phyloP scores from a whole-genome alignment of 2,797 vertebrate species.

The Luscinia megarhynchos region DNA sequence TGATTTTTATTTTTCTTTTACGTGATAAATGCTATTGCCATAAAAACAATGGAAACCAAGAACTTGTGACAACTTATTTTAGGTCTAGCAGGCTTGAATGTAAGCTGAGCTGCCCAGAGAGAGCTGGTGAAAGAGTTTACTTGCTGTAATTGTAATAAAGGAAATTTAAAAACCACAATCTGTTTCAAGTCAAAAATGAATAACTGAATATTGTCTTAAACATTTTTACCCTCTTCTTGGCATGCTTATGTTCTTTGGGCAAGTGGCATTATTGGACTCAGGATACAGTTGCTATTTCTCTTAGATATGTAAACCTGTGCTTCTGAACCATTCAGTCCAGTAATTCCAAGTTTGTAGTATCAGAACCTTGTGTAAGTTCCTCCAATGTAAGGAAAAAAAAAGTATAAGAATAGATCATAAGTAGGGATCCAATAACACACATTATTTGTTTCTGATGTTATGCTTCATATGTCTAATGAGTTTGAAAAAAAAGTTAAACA shows the following conservation, averaged over 20 bases:
- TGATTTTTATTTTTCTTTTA: background rate
- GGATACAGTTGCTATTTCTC: conserved; percentile 11
- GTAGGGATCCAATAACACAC: background rate
- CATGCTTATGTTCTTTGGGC: conserved; percentile 20
- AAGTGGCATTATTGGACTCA: conserved; percentile 1
- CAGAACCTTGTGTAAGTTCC: conserved; percentile 16
- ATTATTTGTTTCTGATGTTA: conserved; percentile 9
- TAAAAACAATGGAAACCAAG: conserved; percentile 55
- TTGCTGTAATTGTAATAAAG: conserved; percentile 67
- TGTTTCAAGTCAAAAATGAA: conserved; percentile 62
- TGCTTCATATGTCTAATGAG: background rate
- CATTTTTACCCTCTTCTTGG: conserved; percentile 14
- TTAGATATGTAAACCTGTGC: background rate
- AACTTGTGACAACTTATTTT: conserved; percentile 61
- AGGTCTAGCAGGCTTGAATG: conserved; percentile 33
- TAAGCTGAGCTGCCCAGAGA: conserved; percentile 69
- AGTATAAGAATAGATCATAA: background rate
- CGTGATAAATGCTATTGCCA: conserved; percentile 42
- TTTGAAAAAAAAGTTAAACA: background rate
- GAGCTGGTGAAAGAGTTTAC: conserved; percentile 68
- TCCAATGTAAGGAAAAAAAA: background rate
- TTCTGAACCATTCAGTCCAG: background rate
- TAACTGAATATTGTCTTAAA: conserved; percentile 66
- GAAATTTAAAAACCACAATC: conserved; percentile 69
- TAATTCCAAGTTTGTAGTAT: conserved; percentile 21